phyloP scores from a whole-genome alignment of 2,888 invertebrate genomes.

The Cactoblastis cactorum region DNA sequence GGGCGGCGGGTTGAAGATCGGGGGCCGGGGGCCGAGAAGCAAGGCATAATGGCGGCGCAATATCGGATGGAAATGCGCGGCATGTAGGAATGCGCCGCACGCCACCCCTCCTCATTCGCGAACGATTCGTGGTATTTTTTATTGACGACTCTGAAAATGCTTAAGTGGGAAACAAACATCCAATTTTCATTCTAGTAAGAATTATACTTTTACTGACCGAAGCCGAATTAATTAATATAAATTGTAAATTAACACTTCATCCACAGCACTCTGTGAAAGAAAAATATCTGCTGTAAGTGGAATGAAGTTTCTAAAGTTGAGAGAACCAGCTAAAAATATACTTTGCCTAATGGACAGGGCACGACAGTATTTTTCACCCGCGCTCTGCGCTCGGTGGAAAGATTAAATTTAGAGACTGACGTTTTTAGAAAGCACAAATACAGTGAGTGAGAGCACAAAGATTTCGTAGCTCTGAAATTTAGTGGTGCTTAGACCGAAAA shows the following conservation, averaged over 20 bases:
- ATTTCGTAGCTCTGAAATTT: conserved; percentile 26
- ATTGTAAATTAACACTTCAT: conserved; percentile 18
- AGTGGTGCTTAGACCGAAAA: conserved; percentile 20
- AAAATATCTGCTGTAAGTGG: conserved; percentile 35
- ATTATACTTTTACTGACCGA: conserved; percentile 23
- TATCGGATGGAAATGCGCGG: conserved; percentile 80
- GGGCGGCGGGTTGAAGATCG: conserved; percentile 64
- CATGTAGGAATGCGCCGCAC: conserved; percentile 78
- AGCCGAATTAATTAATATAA: conserved; percentile 18
- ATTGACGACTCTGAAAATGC: conserved; percentile 74
- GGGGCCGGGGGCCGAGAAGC: conserved; percentile 55
- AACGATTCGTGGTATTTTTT: conserved; percentile 78
- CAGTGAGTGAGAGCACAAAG: conserved; percentile 30
- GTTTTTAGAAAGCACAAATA: conserved; percentile 58
- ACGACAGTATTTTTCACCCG: conserved; percentile 62
- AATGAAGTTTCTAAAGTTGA: conserved; percentile 43
- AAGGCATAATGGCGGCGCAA: conserved; percentile 78
- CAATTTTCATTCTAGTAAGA: conserved; percentile 36
- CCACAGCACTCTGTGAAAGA: conserved; percentile 17
- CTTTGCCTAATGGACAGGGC: conserved; percentile 64
- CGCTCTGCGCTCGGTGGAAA: conserved; percentile 50
- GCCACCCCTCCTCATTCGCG: conserved; percentile 70
- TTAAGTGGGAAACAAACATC: conserved; percentile 52
- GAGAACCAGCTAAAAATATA: conserved; percentile 59
- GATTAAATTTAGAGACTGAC: conserved; percentile 65